Percentiles rank a stretch among this genome's conserved stretches.
Evolutionary conservation across 2,888 invertebrate species (phyloP).

Genomic region (Xestia c-nigrum): DNA sequence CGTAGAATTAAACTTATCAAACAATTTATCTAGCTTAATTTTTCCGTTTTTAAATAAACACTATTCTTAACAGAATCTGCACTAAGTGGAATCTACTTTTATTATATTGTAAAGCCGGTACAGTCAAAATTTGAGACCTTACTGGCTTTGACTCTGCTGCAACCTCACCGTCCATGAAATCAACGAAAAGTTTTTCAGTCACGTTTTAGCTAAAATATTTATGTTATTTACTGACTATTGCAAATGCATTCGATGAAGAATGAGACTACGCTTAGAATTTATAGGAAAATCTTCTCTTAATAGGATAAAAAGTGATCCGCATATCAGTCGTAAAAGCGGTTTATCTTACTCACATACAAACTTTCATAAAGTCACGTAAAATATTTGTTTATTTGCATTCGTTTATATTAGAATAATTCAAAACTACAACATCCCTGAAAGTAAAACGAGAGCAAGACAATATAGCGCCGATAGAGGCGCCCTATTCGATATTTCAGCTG

Average conservation of each 20-base stretch:
- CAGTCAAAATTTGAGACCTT: too few species aligned
- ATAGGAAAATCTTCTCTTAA: neutral
- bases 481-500: constrained; percentile 2
- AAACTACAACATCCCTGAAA: neutral
- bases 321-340: neutral
- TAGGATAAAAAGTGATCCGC: too few species aligned
- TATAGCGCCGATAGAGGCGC: constrained; percentile 39
- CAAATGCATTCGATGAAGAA: neutral
- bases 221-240: neutral
- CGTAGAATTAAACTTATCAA: neutral
- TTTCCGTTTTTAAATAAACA: neutral
- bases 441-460: neutral
- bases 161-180: too few species aligned
- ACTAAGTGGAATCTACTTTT: neutral
- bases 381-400: neutral
- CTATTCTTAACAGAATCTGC: constrained; percentile 14
- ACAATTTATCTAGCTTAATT: neutral
- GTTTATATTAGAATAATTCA: neutral
- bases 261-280: neutral
- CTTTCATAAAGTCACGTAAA: neutral
- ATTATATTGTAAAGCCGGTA: neutral
- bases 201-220: too few species aligned
- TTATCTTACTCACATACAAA: neutral
- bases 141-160: too few species aligned
- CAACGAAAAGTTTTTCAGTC: too few species aligned